These are phyloP conservation scores for Shargacucullia verbasci DNA, from an alignment of 2,888 invertebrate species.

Conservation along the genomic window DNA sequence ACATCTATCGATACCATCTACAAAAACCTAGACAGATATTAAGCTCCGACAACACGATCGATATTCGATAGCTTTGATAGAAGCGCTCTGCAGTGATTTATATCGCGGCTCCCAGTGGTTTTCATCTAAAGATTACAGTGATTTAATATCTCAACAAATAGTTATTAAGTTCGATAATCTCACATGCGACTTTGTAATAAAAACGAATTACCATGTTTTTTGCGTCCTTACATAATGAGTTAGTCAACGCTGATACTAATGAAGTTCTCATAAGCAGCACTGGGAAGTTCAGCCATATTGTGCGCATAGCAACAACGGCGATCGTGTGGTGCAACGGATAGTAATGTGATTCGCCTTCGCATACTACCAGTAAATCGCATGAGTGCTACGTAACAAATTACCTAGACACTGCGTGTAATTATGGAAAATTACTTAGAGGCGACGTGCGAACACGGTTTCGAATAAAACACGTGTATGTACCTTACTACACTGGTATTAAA, in stretches of 20 bases:
- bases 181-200: constrained; percentile 36
- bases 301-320: constrained; percentile 45
- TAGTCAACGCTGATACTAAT: constrained; percentile 20
- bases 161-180: constrained; percentile 12
- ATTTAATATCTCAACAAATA: neutral
- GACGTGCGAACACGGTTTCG: constrained; percentile 36
- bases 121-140: constrained; percentile 8
- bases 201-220: constrained; percentile 14
- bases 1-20: constrained; percentile 42
- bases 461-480: constrained; percentile 41
- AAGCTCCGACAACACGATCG: constrained; percentile 32
- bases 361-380: constrained; percentile 45
- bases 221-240: constrained; percentile 34
- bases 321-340: constrained; percentile 30
- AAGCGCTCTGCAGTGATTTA: constrained; percentile 15
- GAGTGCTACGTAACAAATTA: constrained; percentile 51
- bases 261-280: constrained; percentile 26
- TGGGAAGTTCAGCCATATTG: constrained; percentile 11
- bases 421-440: constrained; percentile 58
- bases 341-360: constrained; percentile 49
- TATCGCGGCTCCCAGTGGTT: constrained; percentile 1
- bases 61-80: constrained; percentile 23
- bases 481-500: constrained; percentile 19
- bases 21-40: constrained; percentile 29
- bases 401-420: constrained; percentile 46